Evolutionary conservation across 1,140 invertebrate species (phyloP), one percentile per base, ranked within the genome.

Genomic region (Yoshiicerus persimilis): DNA sequence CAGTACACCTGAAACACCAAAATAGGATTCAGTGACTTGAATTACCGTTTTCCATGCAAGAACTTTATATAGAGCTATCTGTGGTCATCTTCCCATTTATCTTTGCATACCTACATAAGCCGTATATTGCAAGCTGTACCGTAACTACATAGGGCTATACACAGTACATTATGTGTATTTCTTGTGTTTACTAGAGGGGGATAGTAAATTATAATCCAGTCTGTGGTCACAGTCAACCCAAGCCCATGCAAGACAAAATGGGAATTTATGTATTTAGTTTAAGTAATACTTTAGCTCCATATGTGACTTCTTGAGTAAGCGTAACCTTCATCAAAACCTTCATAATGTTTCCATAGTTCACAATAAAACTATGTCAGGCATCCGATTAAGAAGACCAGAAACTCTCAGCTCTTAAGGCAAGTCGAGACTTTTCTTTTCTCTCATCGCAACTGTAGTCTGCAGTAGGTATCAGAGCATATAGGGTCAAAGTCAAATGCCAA

Each of bases 341-440:
- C 75, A 80, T 34, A 80, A 80, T 80, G 34, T 80, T 80, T 80
- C 75, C 75, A 80, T 80, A 80, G 34, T 80, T 80, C 75, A 80
- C 75, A 80, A 36, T 32, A 36, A 36, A 80, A 80, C 75, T 80
- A 80, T 80, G 75, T 80, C 75, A 80, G 75, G 75, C 32, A 80
- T 80, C 75, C 34, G 30, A 80, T 34, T 34, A 32, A 36, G 30
- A 34, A 80, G 34, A 20, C n/a, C 66, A 70, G 4, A 70, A 25
- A 25, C 27, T 27, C 25, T 27, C 25, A 70, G 38, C 75, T 80
- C 75, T 38, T 34, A 38, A 80, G 75, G 75, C 75, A 36, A 80
- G 34, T 10, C 75, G 20, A 8, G 16, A n/a, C 75, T 34, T 80
- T 16, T 77, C 32, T 16, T 23, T 66, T 23, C 13, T n/a, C 25